Evolutionary conservation across 2,888 invertebrate species (phyloP), one percentile per base, ranked within the genome.

Genomic region (Netelia virgata): DNA sequence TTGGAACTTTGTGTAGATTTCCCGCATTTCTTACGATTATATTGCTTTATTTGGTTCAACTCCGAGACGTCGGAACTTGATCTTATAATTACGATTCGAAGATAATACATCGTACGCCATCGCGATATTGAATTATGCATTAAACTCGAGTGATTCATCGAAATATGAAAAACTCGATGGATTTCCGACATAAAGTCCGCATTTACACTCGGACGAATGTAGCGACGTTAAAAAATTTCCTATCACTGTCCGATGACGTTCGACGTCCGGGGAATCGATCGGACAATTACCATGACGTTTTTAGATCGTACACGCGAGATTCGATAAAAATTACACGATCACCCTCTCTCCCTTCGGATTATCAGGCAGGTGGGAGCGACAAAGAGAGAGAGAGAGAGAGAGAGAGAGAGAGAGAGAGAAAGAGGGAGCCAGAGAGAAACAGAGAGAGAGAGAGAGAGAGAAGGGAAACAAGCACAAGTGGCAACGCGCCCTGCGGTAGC

Each of bases 261-360:
- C 68, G 72, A 36, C 73, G 70, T 55, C 53, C 59, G 23, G n/a
- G 61, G 36, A 47, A 76, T 57, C 61, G 68, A 57, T 72, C 63
- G 20, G 53, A 74, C 77, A 81, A 87, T 87, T 84, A 87, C 84
- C 88, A 85, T 88, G 88, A 87, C 86, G 88, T 87, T 89, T 88
- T 82, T 86, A 88, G 92, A 91, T 92, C 91, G 88, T 89, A 90
- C 89, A 89, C 83, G 50, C n/a, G 87, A 91, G 91, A 91, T 92
- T 90, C 88, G 91, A 91, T 89, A 90, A 91, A 91, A 91, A 91
- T 91, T 90, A 88, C 86, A 90, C 77, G 89, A 91, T 89, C 86
- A 91, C 89, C 83, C 87, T 82, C 86, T 70, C 74, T 78, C 61
- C 73, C 36, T 28, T 81, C 41, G 68, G 53, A 59, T 47, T 64